These are phyloP conservation scores for Gobio occitaniae DNA, from an alignment of 2,797 vertebrate genomes.

Conservation along the genomic window DNA sequence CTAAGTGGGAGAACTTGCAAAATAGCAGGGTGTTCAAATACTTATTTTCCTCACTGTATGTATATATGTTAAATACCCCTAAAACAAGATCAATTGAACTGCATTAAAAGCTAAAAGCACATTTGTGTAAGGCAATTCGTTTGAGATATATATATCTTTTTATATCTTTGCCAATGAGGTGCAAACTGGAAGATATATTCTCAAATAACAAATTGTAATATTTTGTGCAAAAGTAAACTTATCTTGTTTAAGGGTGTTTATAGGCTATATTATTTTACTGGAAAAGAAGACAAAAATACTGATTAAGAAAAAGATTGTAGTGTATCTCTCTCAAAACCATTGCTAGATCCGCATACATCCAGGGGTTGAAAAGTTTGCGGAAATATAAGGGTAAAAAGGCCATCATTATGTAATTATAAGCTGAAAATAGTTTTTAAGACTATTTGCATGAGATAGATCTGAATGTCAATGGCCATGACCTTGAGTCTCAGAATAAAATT, in stretches of 20 bases:
- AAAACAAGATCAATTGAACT: background rate
- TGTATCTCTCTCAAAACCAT: background rate
- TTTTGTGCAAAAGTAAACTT: background rate
- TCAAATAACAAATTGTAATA: background rate
- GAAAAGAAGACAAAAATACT: background rate
- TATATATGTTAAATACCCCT: background rate
- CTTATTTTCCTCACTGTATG: too few relatives aligned
- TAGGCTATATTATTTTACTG: background rate
- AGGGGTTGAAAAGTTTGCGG: background rate
- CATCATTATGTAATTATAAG: background rate
- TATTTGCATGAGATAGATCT: conserved; percentile 8
- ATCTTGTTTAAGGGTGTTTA: background rate
- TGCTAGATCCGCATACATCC: background rate
- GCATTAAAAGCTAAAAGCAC: too few relatives aligned
- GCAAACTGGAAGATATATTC: background rate
- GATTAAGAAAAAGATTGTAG: background rate
- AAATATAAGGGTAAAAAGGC: background rate
- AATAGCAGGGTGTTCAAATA: too few relatives aligned
- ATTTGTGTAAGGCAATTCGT: background rate
- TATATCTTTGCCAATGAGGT: background rate
- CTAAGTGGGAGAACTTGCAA: too few relatives aligned
- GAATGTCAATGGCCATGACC: background rate
- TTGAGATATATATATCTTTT: too few relatives aligned
- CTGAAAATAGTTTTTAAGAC: conserved; percentile 13
- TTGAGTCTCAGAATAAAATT: conserved; percentile 33